Percentiles rank a stretch among this genome's conserved stretches.
Conservation (phyloP, 2,113 vertebrate species). For the Aldabrachelys gigantea region DNA sequence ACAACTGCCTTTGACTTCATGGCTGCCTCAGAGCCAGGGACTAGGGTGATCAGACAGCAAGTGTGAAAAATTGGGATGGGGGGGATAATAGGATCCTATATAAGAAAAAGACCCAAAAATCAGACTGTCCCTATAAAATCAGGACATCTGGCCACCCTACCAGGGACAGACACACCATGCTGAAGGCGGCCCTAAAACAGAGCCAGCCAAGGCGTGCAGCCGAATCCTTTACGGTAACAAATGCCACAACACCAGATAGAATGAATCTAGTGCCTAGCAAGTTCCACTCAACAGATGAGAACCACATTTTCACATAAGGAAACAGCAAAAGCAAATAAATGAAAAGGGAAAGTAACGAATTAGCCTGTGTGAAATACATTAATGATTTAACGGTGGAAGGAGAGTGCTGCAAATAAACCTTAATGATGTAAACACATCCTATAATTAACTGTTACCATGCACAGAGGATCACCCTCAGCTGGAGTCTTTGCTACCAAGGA, state of each 20-base stretch:
- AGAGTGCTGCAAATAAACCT: conserved; percentile 6
- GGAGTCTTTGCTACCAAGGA: conserved; percentile 8
- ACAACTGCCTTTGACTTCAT: background rate
- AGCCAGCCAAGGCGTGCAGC: background rate
- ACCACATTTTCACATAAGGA: background rate
- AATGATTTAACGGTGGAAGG: background rate
- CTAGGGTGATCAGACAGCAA: too few species aligned
- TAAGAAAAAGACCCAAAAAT: too few species aligned
- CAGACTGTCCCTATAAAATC: too few species aligned
- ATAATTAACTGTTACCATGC: conserved; percentile 56
- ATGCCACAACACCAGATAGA: background rate
- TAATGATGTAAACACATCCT: conserved; percentile 32
- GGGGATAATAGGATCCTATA: too few species aligned
- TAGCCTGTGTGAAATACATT: background rate
- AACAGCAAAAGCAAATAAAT: background rate
- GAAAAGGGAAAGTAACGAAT: background rate
- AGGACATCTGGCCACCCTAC: too few species aligned
- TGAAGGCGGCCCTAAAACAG: background rate
- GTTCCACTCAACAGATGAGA: background rate
- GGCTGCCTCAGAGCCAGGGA: background rate
- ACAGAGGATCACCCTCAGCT: background rate
- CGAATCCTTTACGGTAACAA: background rate
- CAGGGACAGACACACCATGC: background rate
- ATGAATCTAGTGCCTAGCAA: background rate
- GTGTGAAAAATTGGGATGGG: too few species aligned